Conservation (phyloP, 1,140 invertebrate genomes). For the Phenacoccus solenopsis region DNA sequence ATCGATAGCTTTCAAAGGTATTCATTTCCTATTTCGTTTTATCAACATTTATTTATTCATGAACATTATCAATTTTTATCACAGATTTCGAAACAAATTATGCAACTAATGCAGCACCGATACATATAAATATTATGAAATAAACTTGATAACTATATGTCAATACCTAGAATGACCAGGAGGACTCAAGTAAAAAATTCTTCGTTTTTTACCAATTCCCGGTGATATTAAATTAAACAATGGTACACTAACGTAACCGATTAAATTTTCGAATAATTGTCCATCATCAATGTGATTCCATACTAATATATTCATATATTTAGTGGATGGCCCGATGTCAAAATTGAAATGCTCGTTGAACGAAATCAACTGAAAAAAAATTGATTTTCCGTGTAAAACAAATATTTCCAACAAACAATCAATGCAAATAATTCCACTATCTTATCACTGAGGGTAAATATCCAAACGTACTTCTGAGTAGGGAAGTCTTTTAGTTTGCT, state of each 20-base stretch:
- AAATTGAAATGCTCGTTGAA: constrained; percentile 65
- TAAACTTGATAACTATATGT: not conserved
- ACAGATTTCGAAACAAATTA: too few relatives aligned
- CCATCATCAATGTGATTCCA: constrained; percentile 45
- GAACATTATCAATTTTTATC: too few relatives aligned
- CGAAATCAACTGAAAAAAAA: constrained; percentile 42
- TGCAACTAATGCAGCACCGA: too few relatives aligned
- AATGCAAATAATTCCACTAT: too few relatives aligned
- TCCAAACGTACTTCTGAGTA: constrained; percentile 26
- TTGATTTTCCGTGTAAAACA: too few relatives aligned
- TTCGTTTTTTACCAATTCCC: not conserved
- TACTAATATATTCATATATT: constrained; percentile 70
- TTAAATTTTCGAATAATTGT: not conserved
- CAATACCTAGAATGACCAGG: not conserved
- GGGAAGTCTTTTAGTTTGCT: constrained; percentile 26
- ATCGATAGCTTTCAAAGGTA: too few relatives aligned
- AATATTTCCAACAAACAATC: too few relatives aligned
- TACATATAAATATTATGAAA: too few relatives aligned
- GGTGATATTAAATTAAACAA: not conserved
- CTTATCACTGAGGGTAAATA: not conserved
- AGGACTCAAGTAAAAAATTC: not conserved
- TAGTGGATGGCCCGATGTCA: constrained; percentile 52
- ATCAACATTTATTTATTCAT: too few relatives aligned
- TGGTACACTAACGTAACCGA: not conserved
- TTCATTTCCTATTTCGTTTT: too few relatives aligned